Evolutionary conservation across 2,888 invertebrate genomes (phyloP).

Genomic region (Rhagonycha fulva): DNA sequence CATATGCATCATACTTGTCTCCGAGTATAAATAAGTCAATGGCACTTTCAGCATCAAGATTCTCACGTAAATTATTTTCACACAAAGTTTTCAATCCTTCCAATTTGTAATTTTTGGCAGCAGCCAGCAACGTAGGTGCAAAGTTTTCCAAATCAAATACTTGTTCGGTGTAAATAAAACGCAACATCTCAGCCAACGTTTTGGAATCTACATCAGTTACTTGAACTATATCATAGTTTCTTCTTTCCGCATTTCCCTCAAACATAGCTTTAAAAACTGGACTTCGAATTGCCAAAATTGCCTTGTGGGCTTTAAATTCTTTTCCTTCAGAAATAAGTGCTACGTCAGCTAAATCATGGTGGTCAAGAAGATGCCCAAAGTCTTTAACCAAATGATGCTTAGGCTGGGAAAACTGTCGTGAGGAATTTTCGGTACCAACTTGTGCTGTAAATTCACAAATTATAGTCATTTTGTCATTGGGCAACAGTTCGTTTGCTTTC

Average conservation of each 20-base stretch:
- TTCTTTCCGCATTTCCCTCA: constrained; percentile 78
- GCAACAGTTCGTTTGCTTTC: background rate
- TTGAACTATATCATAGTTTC: constrained; percentile 94
- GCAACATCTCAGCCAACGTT: constrained; percentile 94
- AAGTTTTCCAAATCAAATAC: constrained; percentile 95
- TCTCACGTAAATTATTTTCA: constrained; percentile 94
- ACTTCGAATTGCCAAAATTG: constrained; percentile 97
- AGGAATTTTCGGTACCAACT: background rate
- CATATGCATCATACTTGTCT: constrained; percentile 97
- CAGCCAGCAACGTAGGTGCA: constrained; percentile 97
- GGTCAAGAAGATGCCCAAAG: background rate
- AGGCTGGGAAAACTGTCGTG: background rate
- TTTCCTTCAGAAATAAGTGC: constrained; percentile 61
- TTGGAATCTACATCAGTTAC: constrained; percentile 98
- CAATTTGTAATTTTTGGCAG: constrained; percentile 98
- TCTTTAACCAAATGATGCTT: background rate
- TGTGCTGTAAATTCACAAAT: background rate
- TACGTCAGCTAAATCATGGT: background rate
- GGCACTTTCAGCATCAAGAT: constrained; percentile 93
- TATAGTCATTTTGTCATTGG: background rate
- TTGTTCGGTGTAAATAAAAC: constrained; percentile 98
- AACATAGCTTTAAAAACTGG: constrained; percentile 90
- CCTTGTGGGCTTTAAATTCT: constrained; percentile 96
- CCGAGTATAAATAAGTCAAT: constrained; percentile 96
- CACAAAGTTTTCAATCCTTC: constrained; percentile 99